A percentile compares a stretch with the other conserved stretches of the same genome.
Conservation (phyloP, 2,113 vertebrate genomes). For the Cyanoramphus novaezelandiae region DNA sequence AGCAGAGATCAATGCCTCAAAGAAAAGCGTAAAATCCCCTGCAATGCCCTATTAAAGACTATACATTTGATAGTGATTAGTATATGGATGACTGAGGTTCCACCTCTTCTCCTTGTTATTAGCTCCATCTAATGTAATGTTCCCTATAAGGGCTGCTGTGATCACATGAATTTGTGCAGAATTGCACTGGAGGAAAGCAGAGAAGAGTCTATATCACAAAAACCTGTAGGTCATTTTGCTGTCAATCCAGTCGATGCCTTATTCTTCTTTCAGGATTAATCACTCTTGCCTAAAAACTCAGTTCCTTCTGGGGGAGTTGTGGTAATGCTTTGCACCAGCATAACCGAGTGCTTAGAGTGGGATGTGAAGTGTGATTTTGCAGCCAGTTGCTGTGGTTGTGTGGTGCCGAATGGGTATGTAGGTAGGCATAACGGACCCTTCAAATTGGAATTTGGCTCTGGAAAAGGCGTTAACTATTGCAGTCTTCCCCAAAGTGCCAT, state of each 20-base stretch:
- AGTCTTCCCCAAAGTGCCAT: constrained; percentile 26
- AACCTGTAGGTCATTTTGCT: background rate
- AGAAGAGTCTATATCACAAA: background rate
- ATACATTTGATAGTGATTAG: background rate
- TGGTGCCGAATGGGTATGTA: background rate
- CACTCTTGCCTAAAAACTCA: background rate
- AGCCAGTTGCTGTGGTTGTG: background rate
- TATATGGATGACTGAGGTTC: background rate
- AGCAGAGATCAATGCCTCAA: constrained; percentile 29
- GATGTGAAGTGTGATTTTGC: accelerated
- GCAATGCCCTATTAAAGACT: constrained; percentile 18
- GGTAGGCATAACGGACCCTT: background rate
- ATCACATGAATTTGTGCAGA: background rate
- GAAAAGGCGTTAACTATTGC: background rate
- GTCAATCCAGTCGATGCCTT: background rate
- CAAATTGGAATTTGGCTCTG: constrained; percentile 32
- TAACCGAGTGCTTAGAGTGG: background rate
- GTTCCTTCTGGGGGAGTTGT: background rate
- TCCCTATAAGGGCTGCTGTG: background rate
- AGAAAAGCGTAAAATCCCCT: constrained; percentile 2
- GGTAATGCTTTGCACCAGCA: background rate
- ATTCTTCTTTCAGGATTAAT: background rate
- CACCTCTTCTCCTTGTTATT: background rate
- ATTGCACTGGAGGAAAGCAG: background rate
- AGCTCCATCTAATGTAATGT: background rate